phyloP scores from a whole-genome alignment of 2,888 invertebrate genomes.

The Acrobeloides nanus region DNA sequence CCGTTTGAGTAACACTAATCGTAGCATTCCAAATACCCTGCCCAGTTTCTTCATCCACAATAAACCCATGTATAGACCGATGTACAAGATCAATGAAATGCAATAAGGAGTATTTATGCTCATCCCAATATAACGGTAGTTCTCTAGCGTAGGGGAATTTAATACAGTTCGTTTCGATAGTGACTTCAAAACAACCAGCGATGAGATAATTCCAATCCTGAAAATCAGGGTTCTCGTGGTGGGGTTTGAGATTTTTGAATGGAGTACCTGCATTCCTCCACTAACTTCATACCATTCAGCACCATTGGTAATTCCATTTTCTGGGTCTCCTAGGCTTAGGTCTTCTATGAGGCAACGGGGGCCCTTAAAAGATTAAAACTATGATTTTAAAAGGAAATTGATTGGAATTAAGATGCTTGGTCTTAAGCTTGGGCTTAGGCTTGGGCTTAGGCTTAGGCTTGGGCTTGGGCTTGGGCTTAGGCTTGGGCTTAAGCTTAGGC shows the following conservation, averaged over 20 bases:
- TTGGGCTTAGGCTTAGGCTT: too few relatives aligned
- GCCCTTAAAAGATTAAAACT: conserved; percentile 23
- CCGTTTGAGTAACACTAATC: conserved; percentile 69
- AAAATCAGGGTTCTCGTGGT: neutral
- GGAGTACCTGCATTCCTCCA: conserved; percentile 78
- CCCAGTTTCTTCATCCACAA: conserved; percentile 65
- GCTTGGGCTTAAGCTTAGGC: too few relatives aligned
- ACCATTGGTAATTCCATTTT: conserved; percentile 84
- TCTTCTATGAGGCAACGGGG: conserved; percentile 36
- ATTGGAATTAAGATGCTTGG: too few relatives aligned
- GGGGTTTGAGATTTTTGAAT: too few relatives aligned
- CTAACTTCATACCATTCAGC: conserved; percentile 70
- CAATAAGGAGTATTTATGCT: conserved; percentile 77
- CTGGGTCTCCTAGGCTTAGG: conserved; percentile 63
- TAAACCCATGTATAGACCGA: conserved; percentile 64
- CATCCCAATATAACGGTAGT: conserved; percentile 74
- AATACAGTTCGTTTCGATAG: conserved; percentile 82
- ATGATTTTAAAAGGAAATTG: too few relatives aligned
- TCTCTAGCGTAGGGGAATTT: conserved; percentile 74
- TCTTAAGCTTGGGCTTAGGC: too few relatives aligned
- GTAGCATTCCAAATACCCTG: conserved; percentile 68
- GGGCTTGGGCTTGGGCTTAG: too few relatives aligned
- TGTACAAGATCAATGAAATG: conserved; percentile 75
- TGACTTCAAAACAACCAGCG: conserved; percentile 85
- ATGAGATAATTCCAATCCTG: conserved; percentile 86